Base-by-base conservation (phyloP, 2,888 invertebrate species). In the Dasysyrphus albostriatus region DNA sequence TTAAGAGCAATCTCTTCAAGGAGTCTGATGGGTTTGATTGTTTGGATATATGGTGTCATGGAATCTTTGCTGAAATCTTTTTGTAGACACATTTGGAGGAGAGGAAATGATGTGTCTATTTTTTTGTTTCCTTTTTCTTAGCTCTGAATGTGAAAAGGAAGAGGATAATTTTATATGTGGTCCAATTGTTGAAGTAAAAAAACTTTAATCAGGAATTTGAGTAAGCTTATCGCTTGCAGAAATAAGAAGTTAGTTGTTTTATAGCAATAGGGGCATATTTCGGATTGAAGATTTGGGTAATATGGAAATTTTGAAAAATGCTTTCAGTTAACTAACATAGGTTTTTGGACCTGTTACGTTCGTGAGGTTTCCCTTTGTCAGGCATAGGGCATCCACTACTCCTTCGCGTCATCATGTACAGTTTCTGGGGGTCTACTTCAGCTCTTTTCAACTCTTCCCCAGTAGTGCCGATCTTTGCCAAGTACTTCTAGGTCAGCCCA, bases 31-130 rank as follows among this genome's bases (percentile, higher is more conserved):
- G 54, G 10, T 61, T 49, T 67, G 32, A 49, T 47, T 49, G 49
- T 49, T 49, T 67, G 67, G 74, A 56, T 58, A 16, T 14, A 54
- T 79, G 69, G 75, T 72, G 69, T 75, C 54, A 63, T 70, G 32
- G 69, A 70, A 80, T 75, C 54, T 61, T 34, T 54, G 69, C n/a
- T 29, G 54, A 54, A 69, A 69, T 69, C 51, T 77, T 59, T 79
- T 65, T 54, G 65, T 49, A 5, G 9, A 29, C 73, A 65, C 65
- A 29, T 73, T 63, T 39, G 19, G 19, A 65, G 29, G 39, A 69
- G 39, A 69, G 39, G 69, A 69, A 69, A 51, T 67, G 19, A n/a
- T 44, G 16, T 65, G 10, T 8, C 47, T 29, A 1, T 47, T 19
- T 19, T 32, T 32, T 32, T 32, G 32, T 19, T 59, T 59, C 7